These are phyloP conservation scores for Macropis europaea DNA, from an alignment of 2,888 invertebrate genomes.

Conservation along the genomic window DNA sequence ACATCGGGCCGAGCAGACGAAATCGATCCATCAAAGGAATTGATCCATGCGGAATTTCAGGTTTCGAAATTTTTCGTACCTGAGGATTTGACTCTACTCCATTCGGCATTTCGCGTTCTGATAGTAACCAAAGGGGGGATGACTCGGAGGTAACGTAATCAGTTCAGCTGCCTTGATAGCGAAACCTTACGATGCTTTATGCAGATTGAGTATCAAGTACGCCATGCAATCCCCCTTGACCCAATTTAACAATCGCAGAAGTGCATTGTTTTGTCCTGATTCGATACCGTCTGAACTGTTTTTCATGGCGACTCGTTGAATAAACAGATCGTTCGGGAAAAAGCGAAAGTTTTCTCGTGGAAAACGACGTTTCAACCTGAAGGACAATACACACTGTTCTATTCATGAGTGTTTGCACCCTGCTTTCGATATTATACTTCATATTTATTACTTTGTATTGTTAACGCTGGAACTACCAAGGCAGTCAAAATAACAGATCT, in stretches of 20 bases:
- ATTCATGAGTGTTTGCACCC: too few relatives aligned
- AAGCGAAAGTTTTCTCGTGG: background rate
- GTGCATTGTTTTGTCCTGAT: slow-evolving; percentile 36
- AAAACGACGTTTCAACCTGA: background rate
- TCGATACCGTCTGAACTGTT: slow-evolving; percentile 8
- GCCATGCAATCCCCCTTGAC: slow-evolving; percentile 66
- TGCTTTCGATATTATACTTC: too few relatives aligned
- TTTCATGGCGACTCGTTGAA: background rate
- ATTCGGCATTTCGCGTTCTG: background rate
- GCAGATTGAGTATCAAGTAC: slow-evolving; percentile 65
- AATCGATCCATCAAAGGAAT: too few relatives aligned
- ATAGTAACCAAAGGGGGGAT: slow-evolving; percentile 26
- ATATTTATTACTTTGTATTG: too few relatives aligned
- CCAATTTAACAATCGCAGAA: slow-evolving; percentile 53
- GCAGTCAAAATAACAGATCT: too few relatives aligned
- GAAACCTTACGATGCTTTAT: slow-evolving; percentile 71
- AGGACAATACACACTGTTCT: too few relatives aligned
- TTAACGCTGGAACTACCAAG: too few relatives aligned
- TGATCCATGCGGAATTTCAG: too few relatives aligned
- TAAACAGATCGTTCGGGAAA: background rate
- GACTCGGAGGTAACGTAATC: slow-evolving; percentile 56
- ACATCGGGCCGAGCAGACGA: too few relatives aligned
- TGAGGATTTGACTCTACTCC: background rate
- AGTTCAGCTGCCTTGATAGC: slow-evolving; percentile 69
- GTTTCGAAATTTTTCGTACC: too few relatives aligned